Base-by-base conservation (phyloP, 2,888 invertebrate genomes). In the Crossocerus cetratus region DNA sequence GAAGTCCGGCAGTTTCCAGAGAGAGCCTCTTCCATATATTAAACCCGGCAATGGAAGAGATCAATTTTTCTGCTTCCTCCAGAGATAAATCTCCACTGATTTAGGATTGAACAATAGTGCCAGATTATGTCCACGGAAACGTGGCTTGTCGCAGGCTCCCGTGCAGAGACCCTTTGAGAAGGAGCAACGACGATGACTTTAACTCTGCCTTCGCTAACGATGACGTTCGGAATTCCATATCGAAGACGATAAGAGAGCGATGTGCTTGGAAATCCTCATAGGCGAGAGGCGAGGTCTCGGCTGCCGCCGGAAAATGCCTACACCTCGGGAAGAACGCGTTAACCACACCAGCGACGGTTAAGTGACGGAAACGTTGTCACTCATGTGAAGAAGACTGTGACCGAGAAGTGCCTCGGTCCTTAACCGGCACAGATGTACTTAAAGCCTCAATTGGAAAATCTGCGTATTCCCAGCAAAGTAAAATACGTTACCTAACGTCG, bases 301-400 rank as follows among this genome's bases (percentile, higher is more conserved):
- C 78, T 77, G 73, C 82, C 81, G 78, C 78, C 85, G 84, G 84
- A 85, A 86, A 83, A 82, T 80, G 80, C 82, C 80, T 67, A 49
- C 43, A 14, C 55, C 11, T 56, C 21, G 64, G 56, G 42, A 53
- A 63, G 23, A 55, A 14, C 32, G 63, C 23, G 2, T 64, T 64
- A 74, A 63, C 67, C 69, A 14, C 69, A 72, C 65, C 74, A 72
- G 73, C 56, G 71, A 63, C 74, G 71, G 78, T 76, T 76, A 61
- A 81, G 77, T 76, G 59, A 73, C 11, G 32, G 32, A 32, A 32
- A 32, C 32, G 11, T 32, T 32, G 32, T 11, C 32, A 32, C 32
- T 32, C 32, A 32, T 32, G 11, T 1, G 8, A 45, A 22, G 13
- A 54, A 20, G 44, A 23, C 42, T 61, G 14, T 21, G 56, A 42